Evolutionary conservation across 2,113 vertebrate genomes (phyloP).

Genomic region (Hemicordylus capensis): DNA sequence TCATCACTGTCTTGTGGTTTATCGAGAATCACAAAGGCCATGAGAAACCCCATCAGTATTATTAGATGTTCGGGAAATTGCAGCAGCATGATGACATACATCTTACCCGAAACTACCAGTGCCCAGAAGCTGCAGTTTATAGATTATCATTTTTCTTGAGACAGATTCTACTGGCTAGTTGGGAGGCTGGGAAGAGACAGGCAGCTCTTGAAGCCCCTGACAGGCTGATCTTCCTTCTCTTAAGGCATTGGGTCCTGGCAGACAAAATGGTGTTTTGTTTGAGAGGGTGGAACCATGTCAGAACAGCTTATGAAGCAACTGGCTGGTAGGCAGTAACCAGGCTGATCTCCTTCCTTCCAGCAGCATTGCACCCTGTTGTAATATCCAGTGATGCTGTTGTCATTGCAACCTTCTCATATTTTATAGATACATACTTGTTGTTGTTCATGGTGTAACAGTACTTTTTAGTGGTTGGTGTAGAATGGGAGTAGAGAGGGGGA

Average conservation of each 20-base stretch:
- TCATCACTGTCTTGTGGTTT: neutral
- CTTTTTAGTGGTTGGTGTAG: neutral
- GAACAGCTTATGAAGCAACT: neutral
- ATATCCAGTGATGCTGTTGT: neutral
- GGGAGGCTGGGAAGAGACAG: neutral
- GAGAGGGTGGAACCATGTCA: neutral
- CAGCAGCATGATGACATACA: neutral
- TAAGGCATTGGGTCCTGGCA: neutral
- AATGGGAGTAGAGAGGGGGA: neutral
- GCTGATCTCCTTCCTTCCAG: neutral
- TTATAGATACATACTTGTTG: neutral
- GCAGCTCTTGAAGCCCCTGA: neutral
- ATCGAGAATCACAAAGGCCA: neutral
- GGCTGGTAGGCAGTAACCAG: neutral
- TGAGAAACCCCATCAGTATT: neutral
- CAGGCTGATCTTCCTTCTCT: neutral
- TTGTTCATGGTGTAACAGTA: neutral
- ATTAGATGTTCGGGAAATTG: conserved; percentile 4
- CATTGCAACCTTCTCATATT: neutral
- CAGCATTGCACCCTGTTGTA: neutral
- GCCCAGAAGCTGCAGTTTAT: neutral
- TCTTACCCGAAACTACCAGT: neutral
- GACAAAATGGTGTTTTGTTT: neutral
- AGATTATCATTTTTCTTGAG: neutral
- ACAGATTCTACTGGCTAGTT: neutral